phyloP scores from a whole-genome alignment of 2,797 vertebrate species.

The Kryptopterus vitreolus region DNA sequence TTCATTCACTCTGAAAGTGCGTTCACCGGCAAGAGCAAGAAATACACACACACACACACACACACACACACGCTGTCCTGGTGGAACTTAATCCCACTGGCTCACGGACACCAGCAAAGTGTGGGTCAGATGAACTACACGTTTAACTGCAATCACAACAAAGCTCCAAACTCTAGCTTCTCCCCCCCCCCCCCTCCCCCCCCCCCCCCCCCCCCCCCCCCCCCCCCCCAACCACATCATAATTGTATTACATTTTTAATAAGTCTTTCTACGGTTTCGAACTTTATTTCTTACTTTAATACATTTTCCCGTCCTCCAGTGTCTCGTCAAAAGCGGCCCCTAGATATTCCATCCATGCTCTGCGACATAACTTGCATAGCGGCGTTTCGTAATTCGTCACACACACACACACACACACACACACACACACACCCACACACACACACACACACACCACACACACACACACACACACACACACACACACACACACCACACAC shows the following conservation, averaged over 20 bases:
- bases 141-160: background rate
- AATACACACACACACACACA: slow-evolving; percentile 1
- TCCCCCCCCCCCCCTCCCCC: no score
- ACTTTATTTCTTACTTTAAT: background rate
- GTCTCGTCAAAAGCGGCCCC: background rate
- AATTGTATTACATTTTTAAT: background rate
- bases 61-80: background rate
- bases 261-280: background rate
- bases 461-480: no score
- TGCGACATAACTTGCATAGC: slow-evolving; percentile 19
- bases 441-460: no score
- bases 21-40: background rate
- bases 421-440: no score
- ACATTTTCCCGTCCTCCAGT: background rate
- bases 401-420: no score
- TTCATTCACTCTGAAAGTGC: slow-evolving; percentile 22
- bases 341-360: slow-evolving; percentile 39
- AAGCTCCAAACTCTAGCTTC: background rate
- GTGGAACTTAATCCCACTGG: slow-evolving; percentile 47
- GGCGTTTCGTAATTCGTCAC: slow-evolving; percentile 3
- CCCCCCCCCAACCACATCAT: no score
- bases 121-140: slow-evolving; percentile 15
- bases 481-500: no score
- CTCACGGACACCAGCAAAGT: slow-evolving; percentile 29
- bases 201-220: no score